These are phyloP conservation scores for Diarsia dahlii DNA, from an alignment of 2,888 invertebrate genomes.

Conservation along the genomic window DNA sequence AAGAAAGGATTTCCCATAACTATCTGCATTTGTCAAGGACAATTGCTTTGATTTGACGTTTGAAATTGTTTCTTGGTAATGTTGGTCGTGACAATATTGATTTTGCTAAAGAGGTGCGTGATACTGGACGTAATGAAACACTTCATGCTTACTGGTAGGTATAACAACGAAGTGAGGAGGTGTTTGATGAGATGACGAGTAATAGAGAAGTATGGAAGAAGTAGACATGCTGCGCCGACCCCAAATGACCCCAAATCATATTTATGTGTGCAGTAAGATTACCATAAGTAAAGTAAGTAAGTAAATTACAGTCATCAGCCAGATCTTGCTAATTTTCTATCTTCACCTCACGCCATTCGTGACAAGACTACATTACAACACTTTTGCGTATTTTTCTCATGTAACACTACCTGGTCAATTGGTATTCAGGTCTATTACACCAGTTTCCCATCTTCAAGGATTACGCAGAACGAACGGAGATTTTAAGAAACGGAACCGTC, in stretches of 20 bases:
- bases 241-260: neutral
- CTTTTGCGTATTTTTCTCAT: constrained; percentile 82
- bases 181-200: too few relatives aligned
- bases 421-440: constrained; percentile 75
- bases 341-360: constrained; percentile 66
- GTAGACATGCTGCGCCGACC: neutral
- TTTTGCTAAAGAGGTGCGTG: neutral
- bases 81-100: neutral
- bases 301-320: constrained; percentile 42
- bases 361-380: constrained; percentile 68
- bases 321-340: constrained; percentile 75
- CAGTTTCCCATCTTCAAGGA: constrained; percentile 77
- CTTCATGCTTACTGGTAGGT: neutral
- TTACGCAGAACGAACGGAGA: constrained; percentile 79
- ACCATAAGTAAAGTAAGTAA: constrained; percentile 46
- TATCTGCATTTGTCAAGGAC: constrained; percentile 8
- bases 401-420: constrained; percentile 75
- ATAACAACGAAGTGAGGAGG: too few relatives aligned
- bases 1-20: constrained; percentile 10
- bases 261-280: neutral
- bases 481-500: constrained; percentile 81
- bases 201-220: neutral
- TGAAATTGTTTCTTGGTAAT: constrained; percentile 22
- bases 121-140: neutral
- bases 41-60: neutral